Conservation (phyloP, 2,888 invertebrate species). For the Taenaris catops region DNA sequence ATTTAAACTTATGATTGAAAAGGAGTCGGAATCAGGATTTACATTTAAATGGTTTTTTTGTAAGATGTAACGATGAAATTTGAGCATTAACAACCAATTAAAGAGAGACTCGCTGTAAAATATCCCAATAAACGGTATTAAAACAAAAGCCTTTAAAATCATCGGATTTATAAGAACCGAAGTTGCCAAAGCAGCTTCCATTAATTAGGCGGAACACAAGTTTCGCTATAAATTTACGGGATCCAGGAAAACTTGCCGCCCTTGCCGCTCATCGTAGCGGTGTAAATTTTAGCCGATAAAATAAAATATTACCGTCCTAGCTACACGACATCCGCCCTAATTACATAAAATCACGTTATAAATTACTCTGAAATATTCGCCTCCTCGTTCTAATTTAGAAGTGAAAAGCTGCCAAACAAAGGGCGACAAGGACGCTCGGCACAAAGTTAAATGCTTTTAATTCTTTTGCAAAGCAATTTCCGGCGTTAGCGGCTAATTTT, state of each 20-base stretch:
- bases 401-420: slow-evolving; percentile 58
- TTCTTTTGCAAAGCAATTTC: slow-evolving; percentile 52
- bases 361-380: slow-evolving; percentile 61
- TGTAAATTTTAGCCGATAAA: slow-evolving; percentile 73
- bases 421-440: slow-evolving; percentile 46
- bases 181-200: slow-evolving; percentile 62
- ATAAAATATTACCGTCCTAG: slow-evolving; percentile 65
- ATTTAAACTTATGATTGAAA: no score
- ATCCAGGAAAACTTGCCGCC: slow-evolving; percentile 64
- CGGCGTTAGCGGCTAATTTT: slow-evolving; percentile 53
- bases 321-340: slow-evolving; percentile 58
- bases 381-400: slow-evolving; percentile 47
- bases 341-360: slow-evolving; percentile 65
- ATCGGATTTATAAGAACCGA: slow-evolving; percentile 40
- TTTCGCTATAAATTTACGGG: slow-evolving; percentile 72
- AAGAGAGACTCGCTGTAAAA: slow-evolving; percentile 4
- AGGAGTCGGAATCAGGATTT: no score
- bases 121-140: slow-evolving; percentile 13
- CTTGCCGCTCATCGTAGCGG: slow-evolving; percentile 56
- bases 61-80: no score
- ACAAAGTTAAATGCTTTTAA: slow-evolving; percentile 54
- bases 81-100: slow-evolving; percentile 5
- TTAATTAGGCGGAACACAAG: slow-evolving; percentile 75
- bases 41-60: no score
- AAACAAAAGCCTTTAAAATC: slow-evolving; percentile 37